These are phyloP conservation scores for Diploscapter pachys DNA, from an alignment of 1,140 invertebrate species.

Conservation along the genomic window DNA sequence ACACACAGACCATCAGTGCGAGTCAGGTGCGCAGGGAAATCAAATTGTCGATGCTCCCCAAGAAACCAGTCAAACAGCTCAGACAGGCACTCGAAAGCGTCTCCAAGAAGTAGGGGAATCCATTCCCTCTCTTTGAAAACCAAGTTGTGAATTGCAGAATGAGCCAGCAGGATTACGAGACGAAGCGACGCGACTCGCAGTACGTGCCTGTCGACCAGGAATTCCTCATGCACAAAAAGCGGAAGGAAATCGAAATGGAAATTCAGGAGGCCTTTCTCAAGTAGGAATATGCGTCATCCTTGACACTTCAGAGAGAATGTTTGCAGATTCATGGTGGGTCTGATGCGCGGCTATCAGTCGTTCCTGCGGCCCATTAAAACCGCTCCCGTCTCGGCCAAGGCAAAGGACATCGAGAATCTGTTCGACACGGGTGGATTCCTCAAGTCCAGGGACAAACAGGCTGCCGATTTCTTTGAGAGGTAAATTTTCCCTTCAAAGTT, in stretches of 20 bases:
- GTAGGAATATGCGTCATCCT: conserved; percentile 25
- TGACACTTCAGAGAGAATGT: not conserved
- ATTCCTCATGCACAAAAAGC: conserved; percentile 38
- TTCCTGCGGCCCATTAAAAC: conserved; percentile 89
- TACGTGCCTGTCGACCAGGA: conserved; percentile 40
- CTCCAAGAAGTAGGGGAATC: conserved; percentile 25
- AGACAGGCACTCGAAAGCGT: conserved; percentile 33
- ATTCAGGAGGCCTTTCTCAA: conserved; percentile 93
- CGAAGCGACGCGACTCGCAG: not conserved
- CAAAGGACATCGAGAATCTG: conserved; percentile 86
- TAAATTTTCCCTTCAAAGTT: not conserved
- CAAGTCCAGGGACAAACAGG: conserved; percentile 44
- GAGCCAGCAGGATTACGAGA: not conserved
- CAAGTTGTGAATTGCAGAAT: conserved; percentile 11
- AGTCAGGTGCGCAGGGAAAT: conserved; percentile 47
- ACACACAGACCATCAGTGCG: conserved; percentile 78
- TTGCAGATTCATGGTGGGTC: conserved; percentile 80
- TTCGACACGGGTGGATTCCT: conserved; percentile 86
- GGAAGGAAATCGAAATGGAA: conserved; percentile 72
- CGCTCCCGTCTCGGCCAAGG: conserved; percentile 79
- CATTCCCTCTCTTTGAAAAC: conserved; percentile 9
- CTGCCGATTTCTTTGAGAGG: conserved; percentile 49
- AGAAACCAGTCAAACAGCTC: conserved; percentile 51
- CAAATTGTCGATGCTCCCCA: conserved; percentile 55
- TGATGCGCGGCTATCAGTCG: conserved; percentile 83